Percentiles rank a stretch among this genome's conserved stretches.
Evolutionary conservation across 2,113 vertebrate species (phyloP).

Genomic region (Sula dactylatra): DNA sequence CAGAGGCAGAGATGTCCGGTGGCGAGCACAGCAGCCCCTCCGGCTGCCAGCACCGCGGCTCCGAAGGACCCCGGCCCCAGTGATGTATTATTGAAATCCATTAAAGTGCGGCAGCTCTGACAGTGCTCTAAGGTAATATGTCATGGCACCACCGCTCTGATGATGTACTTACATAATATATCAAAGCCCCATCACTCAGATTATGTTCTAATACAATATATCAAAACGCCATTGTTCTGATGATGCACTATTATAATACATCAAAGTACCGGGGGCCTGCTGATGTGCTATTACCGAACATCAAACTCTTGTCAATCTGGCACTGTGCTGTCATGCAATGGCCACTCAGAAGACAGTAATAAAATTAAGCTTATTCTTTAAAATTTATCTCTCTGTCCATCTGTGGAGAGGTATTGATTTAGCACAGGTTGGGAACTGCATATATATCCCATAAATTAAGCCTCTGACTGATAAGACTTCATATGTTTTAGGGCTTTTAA

Average conservation of each 20-base stretch:
- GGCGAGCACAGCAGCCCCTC: background rate
- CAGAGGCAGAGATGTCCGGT: background rate
- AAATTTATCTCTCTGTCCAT: background rate
- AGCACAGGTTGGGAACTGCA: background rate
- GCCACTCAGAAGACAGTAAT: background rate
- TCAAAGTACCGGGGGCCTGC: background rate
- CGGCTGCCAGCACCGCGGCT: background rate
- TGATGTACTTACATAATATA: background rate
- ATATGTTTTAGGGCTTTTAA: background rate
- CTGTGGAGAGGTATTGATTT: background rate
- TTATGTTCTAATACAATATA: background rate
- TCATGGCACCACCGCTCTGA: background rate
- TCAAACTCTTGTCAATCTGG: background rate
- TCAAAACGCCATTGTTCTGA: background rate
- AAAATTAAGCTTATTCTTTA: background rate
- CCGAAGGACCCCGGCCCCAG: accelerated
- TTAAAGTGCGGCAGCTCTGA: background rate
- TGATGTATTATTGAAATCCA: background rate
- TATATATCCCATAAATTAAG: background rate
- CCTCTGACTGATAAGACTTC: background rate
- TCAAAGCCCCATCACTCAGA: background rate
- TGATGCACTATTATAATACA: background rate
- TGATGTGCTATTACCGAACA: background rate
- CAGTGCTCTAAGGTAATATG: background rate
- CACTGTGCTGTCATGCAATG: background rate